Percentiles rank a stretch among this genome's conserved stretches.
Conservation (phyloP, 1,140 invertebrate genomes). For the Leptinotarsa undecemlineata region DNA sequence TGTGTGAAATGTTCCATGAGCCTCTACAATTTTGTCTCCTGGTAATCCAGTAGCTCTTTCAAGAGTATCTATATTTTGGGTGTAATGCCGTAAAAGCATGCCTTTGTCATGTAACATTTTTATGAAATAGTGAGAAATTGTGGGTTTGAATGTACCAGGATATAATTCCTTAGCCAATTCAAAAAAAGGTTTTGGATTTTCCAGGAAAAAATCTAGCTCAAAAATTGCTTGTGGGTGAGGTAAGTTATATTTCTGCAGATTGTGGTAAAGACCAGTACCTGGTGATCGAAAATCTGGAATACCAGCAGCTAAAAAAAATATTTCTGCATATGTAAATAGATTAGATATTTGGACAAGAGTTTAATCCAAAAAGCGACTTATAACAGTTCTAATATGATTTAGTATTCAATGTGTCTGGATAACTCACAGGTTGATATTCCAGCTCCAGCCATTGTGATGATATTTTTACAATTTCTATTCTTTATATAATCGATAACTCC, state of each 20-base stretch:
- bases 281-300: conserved; percentile 94
- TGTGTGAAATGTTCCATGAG: conserved; percentile 90
- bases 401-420: not conserved
- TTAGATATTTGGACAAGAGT: too few relatives aligned
- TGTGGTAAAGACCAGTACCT: conserved; percentile 88
- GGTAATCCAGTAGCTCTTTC: conserved; percentile 87
- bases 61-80: conserved; percentile 93
- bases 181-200: conserved; percentile 87
- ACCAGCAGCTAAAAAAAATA: conserved; percentile 75
- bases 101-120: conserved; percentile 77
- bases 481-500: conserved; percentile 75
- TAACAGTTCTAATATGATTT: not conserved
- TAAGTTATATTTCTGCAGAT: conserved; percentile 88
- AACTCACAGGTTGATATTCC: conserved; percentile 92
- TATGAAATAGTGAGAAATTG: conserved; percentile 83
- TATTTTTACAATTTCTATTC: conserved; percentile 77
- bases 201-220: conserved; percentile 81
- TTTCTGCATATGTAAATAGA: not conserved
- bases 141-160: conserved; percentile 81
- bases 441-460: conserved; percentile 91
- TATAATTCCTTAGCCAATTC: conserved; percentile 84
- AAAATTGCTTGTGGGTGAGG: conserved; percentile 96
- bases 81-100: conserved; percentile 80
- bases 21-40: conserved; percentile 85
- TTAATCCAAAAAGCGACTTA: not conserved